Evolutionary conservation across 92 coral and sea anemone species (phyloP).

Genomic region (Porites divaricata): DNA sequence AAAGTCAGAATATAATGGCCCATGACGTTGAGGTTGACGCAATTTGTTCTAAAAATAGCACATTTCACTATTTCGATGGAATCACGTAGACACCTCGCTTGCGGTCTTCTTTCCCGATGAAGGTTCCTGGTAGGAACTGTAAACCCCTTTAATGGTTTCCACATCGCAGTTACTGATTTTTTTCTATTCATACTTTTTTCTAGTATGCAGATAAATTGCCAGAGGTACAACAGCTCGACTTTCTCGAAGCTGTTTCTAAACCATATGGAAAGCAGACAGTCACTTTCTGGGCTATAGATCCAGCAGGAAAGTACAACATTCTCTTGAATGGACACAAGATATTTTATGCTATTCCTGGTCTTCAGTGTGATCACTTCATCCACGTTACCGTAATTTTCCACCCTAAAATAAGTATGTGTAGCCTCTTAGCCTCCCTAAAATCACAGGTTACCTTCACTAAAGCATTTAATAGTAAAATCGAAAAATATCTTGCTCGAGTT

Average conservation of each 20-base stretch:
- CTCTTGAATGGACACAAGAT: constrained; percentile 56
- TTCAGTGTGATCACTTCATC: constrained; percentile 33
- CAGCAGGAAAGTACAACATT: constrained; percentile 37
- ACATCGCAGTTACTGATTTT: too few relatives aligned
- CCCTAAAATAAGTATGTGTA: constrained; percentile 17
- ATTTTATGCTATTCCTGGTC: constrained; percentile 43
- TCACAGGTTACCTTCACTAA: neutral
- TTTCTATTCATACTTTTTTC: neutral
- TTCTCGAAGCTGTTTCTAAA: neutral
- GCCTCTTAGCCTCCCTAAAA: neutral
- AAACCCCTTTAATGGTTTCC: too few relatives aligned
- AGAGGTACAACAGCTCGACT: constrained; percentile 10
- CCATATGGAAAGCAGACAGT: constrained; percentile 15
- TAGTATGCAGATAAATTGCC: constrained; percentile 3
- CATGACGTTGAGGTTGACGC: too few relatives aligned
- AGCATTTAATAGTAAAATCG: neutral
- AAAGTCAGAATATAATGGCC: too few relatives aligned
- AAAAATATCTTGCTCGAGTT: too few relatives aligned
- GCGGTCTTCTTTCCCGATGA: too few relatives aligned
- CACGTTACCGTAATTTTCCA: constrained; percentile 59
- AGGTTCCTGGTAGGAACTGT: too few relatives aligned
- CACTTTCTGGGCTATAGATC: constrained; percentile 51
- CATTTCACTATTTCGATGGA: too few relatives aligned
- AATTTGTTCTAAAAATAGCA: too few relatives aligned
- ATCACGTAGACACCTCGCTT: too few relatives aligned